A percentile compares a stretch with the other conserved stretches of the same genome.
phyloP scores from a whole-genome alignment of 2,113 vertebrate species.

The Sander vitreus region DNA sequence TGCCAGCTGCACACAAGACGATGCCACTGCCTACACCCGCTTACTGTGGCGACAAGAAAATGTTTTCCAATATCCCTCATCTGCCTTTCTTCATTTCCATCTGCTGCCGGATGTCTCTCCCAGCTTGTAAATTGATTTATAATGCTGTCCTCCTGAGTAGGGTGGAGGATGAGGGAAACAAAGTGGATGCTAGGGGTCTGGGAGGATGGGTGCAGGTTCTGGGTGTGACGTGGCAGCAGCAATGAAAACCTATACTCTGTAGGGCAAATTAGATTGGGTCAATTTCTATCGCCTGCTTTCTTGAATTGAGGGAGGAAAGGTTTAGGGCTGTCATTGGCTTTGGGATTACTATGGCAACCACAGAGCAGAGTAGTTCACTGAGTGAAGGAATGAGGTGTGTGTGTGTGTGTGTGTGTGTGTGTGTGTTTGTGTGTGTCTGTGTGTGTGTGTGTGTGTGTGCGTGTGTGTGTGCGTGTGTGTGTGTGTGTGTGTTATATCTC shows the following conservation, averaged over 20 bases:
- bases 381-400: slow-evolving; percentile 74
- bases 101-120: slow-evolving; percentile 51
- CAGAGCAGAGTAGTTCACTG: slow-evolving; percentile 40
- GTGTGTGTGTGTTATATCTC: slow-evolving; percentile 9
- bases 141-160: slow-evolving; percentile 53
- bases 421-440: slow-evolving; percentile 21
- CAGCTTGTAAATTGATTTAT: slow-evolving; percentile 78
- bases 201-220: neutral
- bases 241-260: slow-evolving; percentile 36
- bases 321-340: slow-evolving; percentile 77
- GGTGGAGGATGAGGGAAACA: slow-evolving; percentile 30
- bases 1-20: slow-evolving; percentile 54
- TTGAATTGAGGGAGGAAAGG: slow-evolving; percentile 64
- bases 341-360: slow-evolving; percentile 80
- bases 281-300: slow-evolving; percentile 63
- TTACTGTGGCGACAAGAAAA: slow-evolving; percentile 41
- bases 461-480: slow-evolving; percentile 22
- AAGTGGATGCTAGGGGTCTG: slow-evolving; percentile 8
- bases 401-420: slow-evolving; percentile 20
- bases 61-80: slow-evolving; percentile 75
- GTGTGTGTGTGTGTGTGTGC: slow-evolving; percentile 21
- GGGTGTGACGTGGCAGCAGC: slow-evolving; percentile 11
- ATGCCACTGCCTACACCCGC: slow-evolving; percentile 12
- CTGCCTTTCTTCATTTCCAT: slow-evolving; percentile 71
- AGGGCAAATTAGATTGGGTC: slow-evolving; percentile 75